Evolutionary conservation across 1,140 invertebrate genomes (phyloP), one percentile per base, ranked within the genome.

Genomic region (Eurosta solidaginis): DNA sequence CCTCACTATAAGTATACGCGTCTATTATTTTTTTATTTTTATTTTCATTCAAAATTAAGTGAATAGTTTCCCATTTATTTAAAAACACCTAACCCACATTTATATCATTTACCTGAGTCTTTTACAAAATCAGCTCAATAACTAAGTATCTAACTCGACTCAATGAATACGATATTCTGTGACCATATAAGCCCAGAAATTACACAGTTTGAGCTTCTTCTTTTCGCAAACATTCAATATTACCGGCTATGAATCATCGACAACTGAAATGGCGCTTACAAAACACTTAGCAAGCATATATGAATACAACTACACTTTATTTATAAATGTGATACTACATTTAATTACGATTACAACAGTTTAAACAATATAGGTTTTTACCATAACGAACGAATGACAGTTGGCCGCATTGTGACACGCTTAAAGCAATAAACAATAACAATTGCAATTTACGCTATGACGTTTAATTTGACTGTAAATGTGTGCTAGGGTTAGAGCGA

Each of bases 361-460:
- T 59, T 59, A 6, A 27, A 3, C 10, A 68, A 68, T 12, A 40
- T 40, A 40, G 27, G 59, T 68, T 68, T 68, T 68, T 27, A 20
- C 59, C 59, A 40, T 68, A 42, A 68, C n/a, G n/a, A 68, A 20
- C 22, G 59, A n/a, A 17, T 22, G 49, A 12, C 59, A 68, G 27
- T 3, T 22, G 59, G 33, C 22, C n/a, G 59, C 59, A 40, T 68
- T 68, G 59, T 68, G 59, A 68, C 59, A 68, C 59, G 33, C 59
- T 68, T 33, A 27, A n/a, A n/a, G n/a, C 59, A 68, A 68, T 27
- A 22, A 25, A 10, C 50, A 54, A 54, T 1, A n/a, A 22, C 4
- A 52, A 52, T 10, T 68, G 59, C 59, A 68, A 68, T 42, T 20
- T 33, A 7, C 36, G 17, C 7, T 36, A 33, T 40, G 59, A 68